These are phyloP conservation scores for Mallotus villosus DNA, from an alignment of 2,797 vertebrate species.

Conservation along the genomic window DNA sequence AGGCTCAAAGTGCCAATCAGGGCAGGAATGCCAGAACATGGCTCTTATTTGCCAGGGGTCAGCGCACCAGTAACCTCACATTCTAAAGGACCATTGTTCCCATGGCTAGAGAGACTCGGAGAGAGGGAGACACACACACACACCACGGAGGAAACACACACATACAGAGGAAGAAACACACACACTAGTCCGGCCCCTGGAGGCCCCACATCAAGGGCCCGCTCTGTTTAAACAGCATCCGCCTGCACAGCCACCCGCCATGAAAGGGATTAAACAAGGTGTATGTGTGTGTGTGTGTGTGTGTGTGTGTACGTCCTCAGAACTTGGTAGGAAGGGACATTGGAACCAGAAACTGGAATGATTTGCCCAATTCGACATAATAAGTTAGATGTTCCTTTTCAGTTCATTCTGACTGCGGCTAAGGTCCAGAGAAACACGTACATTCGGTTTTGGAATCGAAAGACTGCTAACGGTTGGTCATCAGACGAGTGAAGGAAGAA, in stretches of 20 bases:
- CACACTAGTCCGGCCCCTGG: constrained; percentile 62
- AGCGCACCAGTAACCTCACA: constrained; percentile 79
- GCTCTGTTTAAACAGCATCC: constrained; percentile 80
- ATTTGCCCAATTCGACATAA: too few relatives aligned
- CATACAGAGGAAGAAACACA: constrained; percentile 44
- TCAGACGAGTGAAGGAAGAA: too few relatives aligned
- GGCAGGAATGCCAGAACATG: constrained; percentile 83
- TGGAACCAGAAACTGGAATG: too few relatives aligned
- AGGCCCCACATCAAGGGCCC: constrained; percentile 79
- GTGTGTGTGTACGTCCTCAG: constrained; percentile 25
- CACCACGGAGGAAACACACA: constrained; percentile 50
- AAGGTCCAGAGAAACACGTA: too few relatives aligned
- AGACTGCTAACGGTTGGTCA: too few relatives aligned
- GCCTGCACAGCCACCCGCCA: constrained; percentile 74
- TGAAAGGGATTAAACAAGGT: constrained; percentile 77
- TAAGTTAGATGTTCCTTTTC: too few relatives aligned
- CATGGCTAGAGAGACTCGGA: constrained; percentile 69
- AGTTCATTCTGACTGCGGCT: too few relatives aligned
- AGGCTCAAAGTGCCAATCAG: constrained; percentile 83
- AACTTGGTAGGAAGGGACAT: too few relatives aligned
- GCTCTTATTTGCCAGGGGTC: constrained; percentile 84
- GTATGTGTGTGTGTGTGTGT: constrained; percentile 38
- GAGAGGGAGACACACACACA: constrained; percentile 54
- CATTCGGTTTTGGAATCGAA: too few relatives aligned
- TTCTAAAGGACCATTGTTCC: constrained; percentile 84